Base-by-base conservation (phyloP, 1,140 invertebrate genomes). In the Gryon sp. region DNA sequence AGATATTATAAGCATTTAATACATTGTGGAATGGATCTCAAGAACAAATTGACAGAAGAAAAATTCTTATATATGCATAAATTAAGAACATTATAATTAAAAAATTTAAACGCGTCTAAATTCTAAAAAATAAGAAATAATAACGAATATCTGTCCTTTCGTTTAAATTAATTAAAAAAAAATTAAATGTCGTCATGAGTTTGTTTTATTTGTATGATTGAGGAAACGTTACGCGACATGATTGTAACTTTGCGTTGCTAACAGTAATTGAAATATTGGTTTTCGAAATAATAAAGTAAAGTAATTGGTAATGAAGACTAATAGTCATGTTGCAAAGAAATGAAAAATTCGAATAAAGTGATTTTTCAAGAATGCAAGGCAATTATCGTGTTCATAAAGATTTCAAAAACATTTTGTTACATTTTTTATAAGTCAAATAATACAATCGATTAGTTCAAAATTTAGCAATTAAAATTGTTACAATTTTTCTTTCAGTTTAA, bases 121-220 rank as follows among this genome's bases (percentile, higher is more conserved):
- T 59, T 55, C 24, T 45, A 66, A 40, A 60, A 66, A 66, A 12
- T 55, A n/a, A 41, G 32, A 55, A 55, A 57, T 57, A 57, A 55
- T 68, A 32, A 46, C 52, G 15, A 15, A 57, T 52, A 9, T 63
- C 32, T 50, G 43, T 65, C 28, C 60, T 62, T 55, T 55, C 46
- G 12, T 14, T 19, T 28, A 48, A n/a, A n/a, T n/a, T n/a, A n/a
- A n/a, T n/a, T n/a, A n/a, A n/a, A n/a, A n/a, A n/a, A n/a, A n/a
- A n/a, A n/a, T n/a, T n/a, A n/a, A 63, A 55, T 48, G 40, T 55
- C 57, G 40, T 48, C 57, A 57, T 38, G 20, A 46, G 26, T 59
- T 68, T 6, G 36, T 14, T 53, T n/a, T 50, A 62, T 52, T 74
- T 63, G 41, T 65, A 65, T 40, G 22, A 55, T 45, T 62, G 38